phyloP scores from a whole-genome alignment of 1,140 invertebrate species.

The Procambarus virginalis region DNA sequence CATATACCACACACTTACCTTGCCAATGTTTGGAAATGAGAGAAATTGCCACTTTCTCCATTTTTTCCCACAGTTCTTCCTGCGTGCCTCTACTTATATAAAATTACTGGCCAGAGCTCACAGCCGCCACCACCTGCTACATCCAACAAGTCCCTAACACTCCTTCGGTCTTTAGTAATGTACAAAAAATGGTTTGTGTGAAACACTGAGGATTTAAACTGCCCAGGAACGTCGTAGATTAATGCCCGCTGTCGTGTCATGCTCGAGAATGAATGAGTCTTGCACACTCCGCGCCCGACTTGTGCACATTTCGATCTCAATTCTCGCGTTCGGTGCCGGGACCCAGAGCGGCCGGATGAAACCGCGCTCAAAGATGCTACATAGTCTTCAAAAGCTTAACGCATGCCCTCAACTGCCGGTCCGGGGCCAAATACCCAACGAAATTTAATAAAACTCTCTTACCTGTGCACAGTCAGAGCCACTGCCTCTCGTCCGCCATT shows the following conservation, averaged over 20 bases:
- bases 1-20: neutral
- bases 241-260: slow-evolving; percentile 60
- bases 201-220: slow-evolving; percentile 50
- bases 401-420: neutral
- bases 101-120: neutral
- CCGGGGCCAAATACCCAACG: slow-evolving; percentile 32
- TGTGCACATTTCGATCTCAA: slow-evolving; percentile 53
- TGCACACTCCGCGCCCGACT: slow-evolving; percentile 32
- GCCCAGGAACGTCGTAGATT: slow-evolving; percentile 61
- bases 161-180: neutral
- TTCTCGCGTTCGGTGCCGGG: neutral
- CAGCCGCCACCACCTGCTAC: neutral
- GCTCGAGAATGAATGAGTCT: slow-evolving; percentile 56
- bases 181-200: slow-evolving; percentile 22
- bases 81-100: neutral
- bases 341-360: neutral
- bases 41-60: neutral
- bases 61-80: neutral
- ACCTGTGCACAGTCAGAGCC: slow-evolving; percentile 51
- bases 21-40: neutral
- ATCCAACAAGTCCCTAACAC: neutral
- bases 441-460: slow-evolving; percentile 54
- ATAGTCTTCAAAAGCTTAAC: slow-evolving; percentile 46
- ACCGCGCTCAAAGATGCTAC: slow-evolving; percentile 21
- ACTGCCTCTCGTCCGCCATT: slow-evolving; percentile 49